Conservation (phyloP, 2,113 vertebrate genomes). For the Oreochromis spilurus region DNA sequence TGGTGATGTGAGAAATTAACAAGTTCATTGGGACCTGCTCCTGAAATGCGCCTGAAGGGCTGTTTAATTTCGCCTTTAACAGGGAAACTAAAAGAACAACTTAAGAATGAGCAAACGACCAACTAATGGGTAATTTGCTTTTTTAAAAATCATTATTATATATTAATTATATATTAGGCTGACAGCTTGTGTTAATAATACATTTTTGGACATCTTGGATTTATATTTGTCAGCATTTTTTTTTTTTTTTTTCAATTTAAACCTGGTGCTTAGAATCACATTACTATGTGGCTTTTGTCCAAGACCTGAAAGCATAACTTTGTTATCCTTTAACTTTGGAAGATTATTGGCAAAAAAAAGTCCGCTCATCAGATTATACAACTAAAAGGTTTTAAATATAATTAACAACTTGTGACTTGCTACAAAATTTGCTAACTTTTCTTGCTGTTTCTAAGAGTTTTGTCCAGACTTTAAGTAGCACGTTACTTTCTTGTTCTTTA, state of each 20-base stretch:
- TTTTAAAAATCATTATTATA: neutral
- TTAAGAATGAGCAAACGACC: neutral
- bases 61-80: neutral
- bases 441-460: neutral
- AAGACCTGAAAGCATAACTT: neutral
- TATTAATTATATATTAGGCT: no score
- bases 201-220: neutral
- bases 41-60: neutral
- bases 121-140: neutral
- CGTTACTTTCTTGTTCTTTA: neutral
- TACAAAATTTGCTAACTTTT: neutral
- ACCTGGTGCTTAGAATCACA: neutral
- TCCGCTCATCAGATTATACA: neutral
- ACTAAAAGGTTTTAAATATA: neutral
- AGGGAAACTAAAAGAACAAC: neutral
- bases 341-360: neutral
- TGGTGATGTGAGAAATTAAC: neutral
- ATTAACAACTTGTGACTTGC: neutral
- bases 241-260: neutral
- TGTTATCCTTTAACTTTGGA: neutral
- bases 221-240: neutral
- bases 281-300: constrained; percentile 3
- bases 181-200: neutral
- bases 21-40: neutral
- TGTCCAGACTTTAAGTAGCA: neutral